Evolutionary conservation across 2,113 vertebrate genomes (phyloP).

Genomic region (Aphyosemion australe): DNA sequence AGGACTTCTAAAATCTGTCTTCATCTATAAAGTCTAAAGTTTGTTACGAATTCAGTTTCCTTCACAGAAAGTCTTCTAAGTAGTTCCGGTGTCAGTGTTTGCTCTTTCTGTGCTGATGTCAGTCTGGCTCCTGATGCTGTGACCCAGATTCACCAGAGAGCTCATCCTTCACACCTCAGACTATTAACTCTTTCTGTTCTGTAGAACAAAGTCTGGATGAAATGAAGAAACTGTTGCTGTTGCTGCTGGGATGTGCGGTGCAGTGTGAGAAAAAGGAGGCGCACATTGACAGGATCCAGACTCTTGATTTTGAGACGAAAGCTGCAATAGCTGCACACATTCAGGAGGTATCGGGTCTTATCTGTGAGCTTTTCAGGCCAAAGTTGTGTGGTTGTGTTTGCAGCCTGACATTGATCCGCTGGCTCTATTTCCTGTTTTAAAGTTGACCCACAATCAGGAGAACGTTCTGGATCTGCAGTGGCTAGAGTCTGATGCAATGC

Average conservation of each 20-base stretch:
- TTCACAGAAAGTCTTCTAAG: no score
- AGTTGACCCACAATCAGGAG: conserved; percentile 94
- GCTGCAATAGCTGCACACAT: conserved; percentile 93
- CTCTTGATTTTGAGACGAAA: conserved; percentile 92
- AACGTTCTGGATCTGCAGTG: conserved; percentile 94
- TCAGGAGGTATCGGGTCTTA: conserved; percentile 85
- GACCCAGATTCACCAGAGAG: conserved; percentile 57
- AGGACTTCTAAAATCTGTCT: conserved; percentile 24
- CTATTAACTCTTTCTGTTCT: conserved; percentile 39
- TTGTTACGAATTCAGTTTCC: not conserved
- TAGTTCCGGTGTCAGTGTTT: not conserved
- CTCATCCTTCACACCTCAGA: conserved; percentile 9
- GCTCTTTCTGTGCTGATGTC: conserved; percentile 11
- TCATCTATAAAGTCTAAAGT: not conserved
- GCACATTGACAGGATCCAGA: conserved; percentile 92
- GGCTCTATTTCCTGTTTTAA: not conserved
- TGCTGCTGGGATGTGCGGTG: conserved; percentile 92
- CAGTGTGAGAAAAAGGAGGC: conserved; percentile 95
- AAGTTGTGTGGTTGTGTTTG: not conserved
- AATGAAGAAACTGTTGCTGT: conserved; percentile 88
- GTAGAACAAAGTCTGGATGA: conserved; percentile 91
- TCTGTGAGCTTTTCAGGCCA: no score
- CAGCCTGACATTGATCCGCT: not conserved
- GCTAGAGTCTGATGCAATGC: conserved; percentile 86
- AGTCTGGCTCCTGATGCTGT: conserved; percentile 36